phyloP scores from a whole-genome alignment of 2,797 vertebrate species.

The Scarus forsteni region DNA sequence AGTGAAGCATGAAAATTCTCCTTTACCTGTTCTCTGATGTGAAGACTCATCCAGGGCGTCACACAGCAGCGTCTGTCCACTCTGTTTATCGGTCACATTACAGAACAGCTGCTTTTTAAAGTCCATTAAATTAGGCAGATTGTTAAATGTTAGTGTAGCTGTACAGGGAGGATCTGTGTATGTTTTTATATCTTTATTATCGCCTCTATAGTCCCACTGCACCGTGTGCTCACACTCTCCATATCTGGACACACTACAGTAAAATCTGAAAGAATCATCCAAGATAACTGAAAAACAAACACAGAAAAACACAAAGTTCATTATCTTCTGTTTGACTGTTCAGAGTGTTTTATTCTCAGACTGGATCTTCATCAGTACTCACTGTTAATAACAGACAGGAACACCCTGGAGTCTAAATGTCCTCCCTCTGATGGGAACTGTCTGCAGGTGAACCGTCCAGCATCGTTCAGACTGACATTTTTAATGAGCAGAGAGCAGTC shows the following conservation, averaged over 20 bases:
- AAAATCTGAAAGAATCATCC: rapidly evolving
- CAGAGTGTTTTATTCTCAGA: no score
- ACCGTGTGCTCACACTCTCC: rapidly evolving
- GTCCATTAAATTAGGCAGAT: no score
- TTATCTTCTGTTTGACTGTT: no score
- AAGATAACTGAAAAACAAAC: constrained; percentile 5
- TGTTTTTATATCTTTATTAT: rapidly evolving
- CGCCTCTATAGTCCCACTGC: neutral
- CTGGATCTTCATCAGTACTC: constrained; percentile 10
- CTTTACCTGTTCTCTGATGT: neutral
- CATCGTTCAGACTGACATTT: neutral
- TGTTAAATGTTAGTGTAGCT: no score
- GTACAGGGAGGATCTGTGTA: rapidly evolving
- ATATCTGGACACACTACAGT: neutral
- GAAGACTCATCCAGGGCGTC: neutral
- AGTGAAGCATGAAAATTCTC: no score
- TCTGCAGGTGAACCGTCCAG: neutral
- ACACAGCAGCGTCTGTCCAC: neutral
- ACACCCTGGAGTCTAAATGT: rapidly evolving
- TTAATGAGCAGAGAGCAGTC: no score
- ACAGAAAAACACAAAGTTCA: no score
- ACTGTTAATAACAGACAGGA: constrained; percentile 13
- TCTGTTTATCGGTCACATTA: neutral
- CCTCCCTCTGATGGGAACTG: neutral
- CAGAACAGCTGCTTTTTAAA: neutral